Evolutionary conservation across 2,113 vertebrate species (phyloP).

Genomic region (Harpagus bidentatus): DNA sequence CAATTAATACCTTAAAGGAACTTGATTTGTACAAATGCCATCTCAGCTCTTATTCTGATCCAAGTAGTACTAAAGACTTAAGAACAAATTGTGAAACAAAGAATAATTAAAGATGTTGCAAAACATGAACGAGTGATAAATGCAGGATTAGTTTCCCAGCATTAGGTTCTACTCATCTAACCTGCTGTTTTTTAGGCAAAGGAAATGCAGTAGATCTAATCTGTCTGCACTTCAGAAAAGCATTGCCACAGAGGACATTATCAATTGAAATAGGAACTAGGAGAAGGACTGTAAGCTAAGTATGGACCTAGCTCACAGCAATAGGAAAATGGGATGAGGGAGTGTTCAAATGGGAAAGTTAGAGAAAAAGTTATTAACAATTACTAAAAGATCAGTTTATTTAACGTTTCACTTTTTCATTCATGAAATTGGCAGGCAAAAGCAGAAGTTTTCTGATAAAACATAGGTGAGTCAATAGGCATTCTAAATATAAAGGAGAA

Average conservation of each 20-base stretch:
- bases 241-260: background rate
- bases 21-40: background rate
- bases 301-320: background rate
- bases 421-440: background rate
- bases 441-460: background rate
- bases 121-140: background rate
- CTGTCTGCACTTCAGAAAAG: background rate
- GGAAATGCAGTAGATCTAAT: background rate
- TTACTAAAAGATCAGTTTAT: background rate
- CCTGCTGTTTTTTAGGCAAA: background rate
- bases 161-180: background rate
- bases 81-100: background rate
- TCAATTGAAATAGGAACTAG: background rate
- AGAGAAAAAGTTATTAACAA: background rate
- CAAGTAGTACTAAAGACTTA: background rate
- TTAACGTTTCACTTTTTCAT: background rate
- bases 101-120: background rate
- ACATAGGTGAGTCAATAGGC: background rate
- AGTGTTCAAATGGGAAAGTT: background rate
- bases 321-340: background rate
- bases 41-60: background rate
- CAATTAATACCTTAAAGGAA: background rate
- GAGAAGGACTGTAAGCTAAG: background rate
- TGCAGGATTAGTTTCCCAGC: background rate
- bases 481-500: background rate